Conservation (phyloP, 2,113 vertebrate genomes). For the Xiphophorus hellerii region DNA sequence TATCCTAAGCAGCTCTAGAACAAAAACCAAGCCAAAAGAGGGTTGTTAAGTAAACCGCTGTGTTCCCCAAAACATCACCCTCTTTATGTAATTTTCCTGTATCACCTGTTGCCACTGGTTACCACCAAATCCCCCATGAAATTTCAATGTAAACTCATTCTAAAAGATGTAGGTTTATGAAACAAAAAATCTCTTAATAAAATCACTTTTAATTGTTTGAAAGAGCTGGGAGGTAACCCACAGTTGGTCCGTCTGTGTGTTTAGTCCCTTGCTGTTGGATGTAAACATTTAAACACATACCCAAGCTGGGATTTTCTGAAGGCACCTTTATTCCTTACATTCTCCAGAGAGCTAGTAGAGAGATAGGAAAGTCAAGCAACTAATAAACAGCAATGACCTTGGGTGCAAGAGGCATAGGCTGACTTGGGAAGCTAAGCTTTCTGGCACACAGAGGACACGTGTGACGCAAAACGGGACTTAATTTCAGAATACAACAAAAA, state of each 20-base stretch:
- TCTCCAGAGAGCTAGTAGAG: neutral
- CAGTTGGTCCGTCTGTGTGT: neutral
- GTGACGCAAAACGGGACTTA: conserved; percentile 21
- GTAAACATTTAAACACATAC: neutral
- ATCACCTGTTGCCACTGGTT: no score
- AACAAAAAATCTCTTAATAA: no score
- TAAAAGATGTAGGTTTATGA: no score
- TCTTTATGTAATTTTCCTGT: no score
- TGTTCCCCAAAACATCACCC: no score
- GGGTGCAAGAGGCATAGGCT: conserved; percentile 24
- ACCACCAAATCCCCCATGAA: no score
- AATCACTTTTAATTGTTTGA: neutral
- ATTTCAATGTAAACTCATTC: no score
- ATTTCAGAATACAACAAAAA: conserved; percentile 60
- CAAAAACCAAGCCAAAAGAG: no score
- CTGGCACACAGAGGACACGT: no score
- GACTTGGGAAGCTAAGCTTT: conserved; percentile 9
- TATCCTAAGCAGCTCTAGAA: no score
- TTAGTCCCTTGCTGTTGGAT: neutral
- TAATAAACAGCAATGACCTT: conserved; percentile 56
- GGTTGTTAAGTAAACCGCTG: no score
- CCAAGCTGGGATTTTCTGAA: neutral
- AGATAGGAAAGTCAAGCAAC: conserved; percentile 41
- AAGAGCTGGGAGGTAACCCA: neutral
- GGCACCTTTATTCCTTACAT: conserved; percentile 12